These are phyloP conservation scores for Thymelicus lineola DNA, from an alignment of 2,888 invertebrate species.

Conservation along the genomic window DNA sequence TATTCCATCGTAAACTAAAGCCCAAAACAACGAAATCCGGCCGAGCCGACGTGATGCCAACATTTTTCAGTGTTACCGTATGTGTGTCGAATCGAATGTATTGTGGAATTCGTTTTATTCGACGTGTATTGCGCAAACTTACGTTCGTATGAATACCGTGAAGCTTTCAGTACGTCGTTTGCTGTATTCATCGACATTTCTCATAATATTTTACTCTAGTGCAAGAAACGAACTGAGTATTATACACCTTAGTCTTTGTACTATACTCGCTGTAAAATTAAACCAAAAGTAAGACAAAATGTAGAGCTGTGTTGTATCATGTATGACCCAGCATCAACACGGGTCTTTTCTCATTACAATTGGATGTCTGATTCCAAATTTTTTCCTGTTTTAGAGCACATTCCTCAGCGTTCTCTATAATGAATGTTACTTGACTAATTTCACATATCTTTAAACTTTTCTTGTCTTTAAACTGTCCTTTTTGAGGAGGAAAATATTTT, in stretches of 20 bases:
- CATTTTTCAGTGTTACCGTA: slow-evolving; percentile 30
- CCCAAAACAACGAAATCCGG: slow-evolving; percentile 24
- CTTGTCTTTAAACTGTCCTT: no score
- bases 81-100: slow-evolving; percentile 24
- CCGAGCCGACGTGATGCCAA: slow-evolving; percentile 15
- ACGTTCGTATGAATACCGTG: slow-evolving; percentile 16
- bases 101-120: slow-evolving; percentile 31
- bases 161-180: slow-evolving; percentile 15
- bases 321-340: no score
- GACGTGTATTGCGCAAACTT: slow-evolving; percentile 23
- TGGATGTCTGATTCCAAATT: no score
- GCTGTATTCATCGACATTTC: slow-evolving; percentile 19
- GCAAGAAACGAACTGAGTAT: background rate
- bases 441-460: no score
- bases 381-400: no score
- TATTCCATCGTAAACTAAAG: slow-evolving; percentile 22
- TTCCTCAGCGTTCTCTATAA: no score
- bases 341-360: no score
- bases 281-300: background rate
- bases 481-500: no score
- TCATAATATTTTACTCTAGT: slow-evolving; percentile 2
- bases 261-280: slow-evolving; percentile 5
- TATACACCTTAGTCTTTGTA: slow-evolving; percentile 3
- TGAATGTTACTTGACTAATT: no score
- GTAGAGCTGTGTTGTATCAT: background rate